phyloP scores from a whole-genome alignment of 2,888 invertebrate species.

The Lissonota sp. region DNA sequence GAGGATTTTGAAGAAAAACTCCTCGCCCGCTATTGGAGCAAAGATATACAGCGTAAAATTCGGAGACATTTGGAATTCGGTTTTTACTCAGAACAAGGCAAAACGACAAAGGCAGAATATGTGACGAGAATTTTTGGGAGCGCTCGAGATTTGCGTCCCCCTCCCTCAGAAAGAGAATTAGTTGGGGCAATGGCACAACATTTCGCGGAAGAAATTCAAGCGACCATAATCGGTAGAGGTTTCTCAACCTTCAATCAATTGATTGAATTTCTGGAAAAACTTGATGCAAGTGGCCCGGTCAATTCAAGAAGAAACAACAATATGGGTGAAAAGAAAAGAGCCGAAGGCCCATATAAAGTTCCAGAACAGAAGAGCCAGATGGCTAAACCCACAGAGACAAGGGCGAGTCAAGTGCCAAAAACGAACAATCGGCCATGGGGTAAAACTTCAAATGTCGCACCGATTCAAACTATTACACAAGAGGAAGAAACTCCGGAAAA shows the following conservation, averaged over 20 bases:
- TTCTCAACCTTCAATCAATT: not conserved
- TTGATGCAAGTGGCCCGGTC: not conserved
- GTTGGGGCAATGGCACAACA: not conserved
- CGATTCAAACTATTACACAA: not conserved
- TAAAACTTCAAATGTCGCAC: not conserved
- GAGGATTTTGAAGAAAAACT: not conserved
- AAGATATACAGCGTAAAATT: not conserved
- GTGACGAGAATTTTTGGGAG: too few relatives aligned
- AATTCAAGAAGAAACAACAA: not conserved
- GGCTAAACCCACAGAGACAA: too few relatives aligned
- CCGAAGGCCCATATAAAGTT: not conserved
- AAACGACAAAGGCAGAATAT: too few relatives aligned
- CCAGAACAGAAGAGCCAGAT: too few relatives aligned
- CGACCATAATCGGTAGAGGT: slow-evolving; percentile 2
- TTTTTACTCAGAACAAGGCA: too few relatives aligned
- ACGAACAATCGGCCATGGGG: too few relatives aligned
- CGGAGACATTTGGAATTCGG: slow-evolving; percentile 1
- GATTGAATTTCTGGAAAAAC: not conserved
- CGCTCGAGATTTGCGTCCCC: slow-evolving; percentile 6
- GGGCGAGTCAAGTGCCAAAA: too few relatives aligned
- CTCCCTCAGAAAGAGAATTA: not conserved
- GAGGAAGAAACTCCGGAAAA: not conserved
- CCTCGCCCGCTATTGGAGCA: not conserved
- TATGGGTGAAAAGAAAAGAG: not conserved
- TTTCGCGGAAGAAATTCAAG: not conserved